phyloP scores from a whole-genome alignment of 2,113 vertebrate genomes.

The Progne subis region DNA sequence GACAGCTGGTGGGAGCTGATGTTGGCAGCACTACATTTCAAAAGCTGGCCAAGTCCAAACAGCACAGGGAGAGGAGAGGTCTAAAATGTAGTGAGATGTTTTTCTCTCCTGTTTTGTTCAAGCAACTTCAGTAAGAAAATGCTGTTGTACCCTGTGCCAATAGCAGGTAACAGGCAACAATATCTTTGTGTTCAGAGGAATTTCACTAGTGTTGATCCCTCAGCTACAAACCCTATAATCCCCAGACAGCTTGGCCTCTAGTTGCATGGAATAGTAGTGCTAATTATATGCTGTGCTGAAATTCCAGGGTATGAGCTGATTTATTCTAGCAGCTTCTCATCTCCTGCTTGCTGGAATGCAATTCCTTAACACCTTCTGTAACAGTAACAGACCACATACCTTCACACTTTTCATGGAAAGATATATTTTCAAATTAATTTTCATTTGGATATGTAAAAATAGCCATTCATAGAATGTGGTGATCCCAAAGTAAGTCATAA shows the following conservation, averaged over 20 bases:
- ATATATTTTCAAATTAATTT: background rate
- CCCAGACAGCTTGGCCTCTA: background rate
- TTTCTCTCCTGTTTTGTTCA: background rate
- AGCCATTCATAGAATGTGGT: background rate
- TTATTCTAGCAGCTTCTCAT: background rate
- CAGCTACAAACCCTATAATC: background rate
- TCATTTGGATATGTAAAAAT: background rate
- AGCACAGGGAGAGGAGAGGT: background rate
- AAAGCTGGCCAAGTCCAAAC: background rate
- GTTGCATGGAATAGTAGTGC: background rate
- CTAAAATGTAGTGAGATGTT: background rate
- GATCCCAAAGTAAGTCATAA: background rate
- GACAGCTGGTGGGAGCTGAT: background rate
- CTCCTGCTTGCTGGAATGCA: background rate
- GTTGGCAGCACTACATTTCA: background rate
- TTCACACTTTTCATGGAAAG: background rate
- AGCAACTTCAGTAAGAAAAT: background rate
- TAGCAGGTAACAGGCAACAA: background rate
- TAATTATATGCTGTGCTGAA: slow-evolving; percentile 13
- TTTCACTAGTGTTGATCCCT: background rate
- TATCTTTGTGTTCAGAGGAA: background rate
- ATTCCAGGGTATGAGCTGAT: background rate
- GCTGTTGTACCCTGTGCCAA: background rate
- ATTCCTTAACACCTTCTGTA: background rate
- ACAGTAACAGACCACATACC: background rate